Evolutionary conservation across 1,140 invertebrate species (phyloP), one percentile per base, ranked within the genome.

Genomic region (Drosophila parvula): DNA sequence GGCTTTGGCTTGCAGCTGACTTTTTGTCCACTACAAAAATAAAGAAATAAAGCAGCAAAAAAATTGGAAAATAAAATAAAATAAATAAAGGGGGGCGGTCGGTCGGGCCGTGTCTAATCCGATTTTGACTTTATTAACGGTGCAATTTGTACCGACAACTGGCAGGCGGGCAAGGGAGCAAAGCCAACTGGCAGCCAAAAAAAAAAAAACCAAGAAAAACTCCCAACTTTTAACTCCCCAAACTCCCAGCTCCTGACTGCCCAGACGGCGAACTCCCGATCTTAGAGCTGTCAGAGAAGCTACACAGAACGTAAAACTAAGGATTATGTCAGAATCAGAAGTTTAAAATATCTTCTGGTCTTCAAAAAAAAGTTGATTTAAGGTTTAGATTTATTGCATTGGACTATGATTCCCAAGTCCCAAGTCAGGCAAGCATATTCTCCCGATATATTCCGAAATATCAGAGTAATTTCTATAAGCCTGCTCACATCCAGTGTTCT

Each of bases 101-200:
- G 63, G 59, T 48, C 32, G 57, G 44, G 61, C 79, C 77, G 79
- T 83, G 83, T 88, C 83, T 79, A 86, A 86, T 86, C 76, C 83
- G 83, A 86, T 88, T 86, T 86, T 79, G 83, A 86, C 82, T 86
- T 86, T 86, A 88, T 86, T 88, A 86, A 88, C 83, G 83, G 67
- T 86, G 83, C 83, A 88, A 86, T 88, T 88, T 86, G 82, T 85
- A 86, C 58, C 64, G 84, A 84, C 77, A 74, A 60, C 60, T 81
- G 44, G 44, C 60, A 78, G 79, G 78, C 67, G 79, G 58, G 61
- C 47, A 32, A 32, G 51, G 51, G 79, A 83, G 61, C 38, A 28
- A 27, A 59, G 51, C 65, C 55, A 77, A 74, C 57, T 43, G 34
- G 47, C 53, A 60, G 57, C 48, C 68, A 47, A 62, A 69, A n/a